Evolutionary conservation across 2,113 vertebrate genomes (phyloP).

Genomic region (Clarias magur): DNA sequence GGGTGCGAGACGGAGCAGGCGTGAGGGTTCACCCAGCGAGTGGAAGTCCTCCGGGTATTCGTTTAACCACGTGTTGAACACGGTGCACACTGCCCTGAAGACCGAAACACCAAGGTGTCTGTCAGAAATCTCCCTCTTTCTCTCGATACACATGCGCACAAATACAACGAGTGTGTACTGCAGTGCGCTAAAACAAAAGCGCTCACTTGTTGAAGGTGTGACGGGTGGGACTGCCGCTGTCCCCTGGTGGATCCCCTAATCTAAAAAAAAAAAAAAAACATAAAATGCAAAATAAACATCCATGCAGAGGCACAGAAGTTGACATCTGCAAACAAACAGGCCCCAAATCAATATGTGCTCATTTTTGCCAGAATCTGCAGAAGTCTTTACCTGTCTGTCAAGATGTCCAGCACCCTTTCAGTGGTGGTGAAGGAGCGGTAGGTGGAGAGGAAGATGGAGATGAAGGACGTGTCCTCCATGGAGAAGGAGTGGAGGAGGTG

Average conservation of each 20-base stretch:
- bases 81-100: slow-evolving; percentile 71
- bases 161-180: not conserved
- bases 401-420: slow-evolving; percentile 73
- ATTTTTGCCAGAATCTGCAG: not conserved
- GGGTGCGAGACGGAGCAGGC: slow-evolving; percentile 74
- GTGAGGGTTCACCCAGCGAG: slow-evolving; percentile 70
- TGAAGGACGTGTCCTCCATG: slow-evolving; percentile 78
- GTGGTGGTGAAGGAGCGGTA: slow-evolving; percentile 83
- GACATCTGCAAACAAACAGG: not conserved
- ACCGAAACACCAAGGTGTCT: not conserved
- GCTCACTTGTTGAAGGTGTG: slow-evolving; percentile 74
- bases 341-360: too few relatives aligned
- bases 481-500: slow-evolving; percentile 80
- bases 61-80: slow-evolving; percentile 82
- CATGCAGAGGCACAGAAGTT: not conserved
- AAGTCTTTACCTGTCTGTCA: slow-evolving; percentile 77
- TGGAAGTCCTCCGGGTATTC: slow-evolving; percentile 85
- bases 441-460: slow-evolving; percentile 84
- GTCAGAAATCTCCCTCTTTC: not conserved
- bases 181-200: not conserved
- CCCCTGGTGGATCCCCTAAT: slow-evolving; percentile 71
- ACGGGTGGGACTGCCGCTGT: slow-evolving; percentile 62
- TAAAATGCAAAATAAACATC: not conserved
- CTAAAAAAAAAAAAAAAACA: slow-evolving; percentile 51
- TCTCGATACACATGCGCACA: not conserved